phyloP scores from a whole-genome alignment of 2,113 vertebrate species.

The Promerops cafer region DNA sequence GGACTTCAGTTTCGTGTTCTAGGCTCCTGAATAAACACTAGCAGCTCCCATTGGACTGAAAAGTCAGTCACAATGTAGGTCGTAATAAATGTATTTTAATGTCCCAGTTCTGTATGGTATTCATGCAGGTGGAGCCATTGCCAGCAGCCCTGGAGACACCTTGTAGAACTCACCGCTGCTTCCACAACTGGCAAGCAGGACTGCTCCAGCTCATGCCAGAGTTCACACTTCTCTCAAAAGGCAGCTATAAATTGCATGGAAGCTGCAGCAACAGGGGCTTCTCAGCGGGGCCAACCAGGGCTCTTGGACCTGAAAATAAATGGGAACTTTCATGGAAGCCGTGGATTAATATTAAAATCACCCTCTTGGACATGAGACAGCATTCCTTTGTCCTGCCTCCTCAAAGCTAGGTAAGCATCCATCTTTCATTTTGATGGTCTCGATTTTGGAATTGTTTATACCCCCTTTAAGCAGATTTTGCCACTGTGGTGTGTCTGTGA shows the following conservation, averaged over 20 bases:
- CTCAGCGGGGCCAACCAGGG: background rate
- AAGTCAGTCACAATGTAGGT: background rate
- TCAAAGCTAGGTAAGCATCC: background rate
- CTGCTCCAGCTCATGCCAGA: fast-evolving
- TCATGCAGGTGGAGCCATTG: background rate
- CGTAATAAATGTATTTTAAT: background rate
- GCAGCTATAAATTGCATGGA: background rate
- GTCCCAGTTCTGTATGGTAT: background rate
- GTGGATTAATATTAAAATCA: background rate
- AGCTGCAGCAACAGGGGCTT: background rate
- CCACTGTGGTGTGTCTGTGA: background rate
- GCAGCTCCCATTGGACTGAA: background rate
- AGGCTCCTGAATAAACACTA: background rate
- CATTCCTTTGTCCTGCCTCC: background rate
- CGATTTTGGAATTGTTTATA: background rate
- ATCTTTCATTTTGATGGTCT: background rate
- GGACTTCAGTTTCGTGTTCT: background rate
- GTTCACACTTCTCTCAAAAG: background rate
- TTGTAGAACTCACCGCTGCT: background rate
- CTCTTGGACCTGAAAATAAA: background rate
- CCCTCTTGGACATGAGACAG: background rate
- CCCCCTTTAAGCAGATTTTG: background rate
- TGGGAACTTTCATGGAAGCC: fast-evolving
- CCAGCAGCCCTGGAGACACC: background rate
- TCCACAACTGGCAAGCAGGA: background rate